Base-by-base conservation (phyloP, 1,140 invertebrate species). In the Aradophagus sp. region DNA sequence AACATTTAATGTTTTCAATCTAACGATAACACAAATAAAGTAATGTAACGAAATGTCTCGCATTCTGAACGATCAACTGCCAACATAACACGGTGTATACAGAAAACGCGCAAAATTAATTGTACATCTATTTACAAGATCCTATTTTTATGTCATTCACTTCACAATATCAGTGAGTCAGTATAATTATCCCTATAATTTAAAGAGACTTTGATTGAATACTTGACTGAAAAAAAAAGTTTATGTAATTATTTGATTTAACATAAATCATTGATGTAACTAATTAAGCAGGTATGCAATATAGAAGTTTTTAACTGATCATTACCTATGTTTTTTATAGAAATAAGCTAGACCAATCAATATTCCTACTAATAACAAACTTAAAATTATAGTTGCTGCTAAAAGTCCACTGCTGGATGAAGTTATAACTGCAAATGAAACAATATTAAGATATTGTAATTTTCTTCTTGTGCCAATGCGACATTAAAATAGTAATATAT, bases 301-400 rank as follows among this genome's bases (percentile, higher is more conserved):
- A n/a, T n/a, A n/a, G n/a, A n/a, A n/a, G n/a, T n/a, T n/a, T 48
- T 11, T 31, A 45, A 27, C n/a, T 23, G 12, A 34, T 23, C 17
- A 55, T 58, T 66, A 66, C 62, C 52, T 66, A 56, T 56, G 34
- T 50, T 56, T 66, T 50, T 35, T 50, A 56, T 56, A 56, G 27
- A 47, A 66, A 56, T 66, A 66, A 34, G 35, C 62, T 29, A 50
- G 26, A 35, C 42, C 63, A 52, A 67, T 52, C 31, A 67, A 44
- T 44, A 67, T 12, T 31, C 63, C 63, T 50, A 67, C 45, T 45
- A 58, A 67, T 38, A 67, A 48, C 34, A 67, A 52, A 58, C 52
- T 58, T 52, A 67, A 67, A 52, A 67, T 58, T 38, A 67, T 52
- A 32, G 63, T 67, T 17, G 63, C 44, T 20, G 63, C 63, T n/a